Evolutionary conservation across 1,140 invertebrate genomes (phyloP), one percentile per base, ranked within the genome.

Genomic region (Drosophila jambulina): DNA sequence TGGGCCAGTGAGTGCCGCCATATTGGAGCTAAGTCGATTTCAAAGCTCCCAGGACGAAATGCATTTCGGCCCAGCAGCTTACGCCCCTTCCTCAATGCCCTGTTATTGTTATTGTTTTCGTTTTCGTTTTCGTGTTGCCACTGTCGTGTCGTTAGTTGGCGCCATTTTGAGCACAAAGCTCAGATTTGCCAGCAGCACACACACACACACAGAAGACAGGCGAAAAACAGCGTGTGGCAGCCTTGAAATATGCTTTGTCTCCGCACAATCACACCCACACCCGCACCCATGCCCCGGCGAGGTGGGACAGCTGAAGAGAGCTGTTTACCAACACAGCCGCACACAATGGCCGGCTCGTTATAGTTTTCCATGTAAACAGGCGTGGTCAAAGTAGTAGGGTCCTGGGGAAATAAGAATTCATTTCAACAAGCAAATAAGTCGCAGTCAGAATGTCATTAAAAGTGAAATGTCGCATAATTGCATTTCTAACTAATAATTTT

Each of bases 161-260:
- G 75, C 63, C 75, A 45, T 88, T 83, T 80, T 60, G 67, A 76
- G 78, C 71, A 88, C 84, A 84, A 68, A 78, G 80, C 72, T 34
- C 83, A 80, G 83, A 87, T 87, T 88, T 87, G 71, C 69, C 69
- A 78, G 58, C 46, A 76, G 70, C 78, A 43, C 40, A 75, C 45
- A 61, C 27, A 61, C 56, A 45, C 58, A 34, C 49, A 69, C 34
- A 10, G 43, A 13, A 65, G 19, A 51, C 42, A 8, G 40, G 29
- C 69, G 32, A 59, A 64, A 68, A 34, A 27, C 64, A 48, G 53
- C 67, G 75, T 68, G 65, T 54, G 65, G 60, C 81, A 90, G 81
- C 85, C 85, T 90, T 90, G 85, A 76, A 85, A 60, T 75, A 80
- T 80, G 75, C 62, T 80, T 80, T 80, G 78, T 80, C 62, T 75